Conservation (phyloP, 2,888 invertebrate species). For the Dichetophora obliterata region DNA sequence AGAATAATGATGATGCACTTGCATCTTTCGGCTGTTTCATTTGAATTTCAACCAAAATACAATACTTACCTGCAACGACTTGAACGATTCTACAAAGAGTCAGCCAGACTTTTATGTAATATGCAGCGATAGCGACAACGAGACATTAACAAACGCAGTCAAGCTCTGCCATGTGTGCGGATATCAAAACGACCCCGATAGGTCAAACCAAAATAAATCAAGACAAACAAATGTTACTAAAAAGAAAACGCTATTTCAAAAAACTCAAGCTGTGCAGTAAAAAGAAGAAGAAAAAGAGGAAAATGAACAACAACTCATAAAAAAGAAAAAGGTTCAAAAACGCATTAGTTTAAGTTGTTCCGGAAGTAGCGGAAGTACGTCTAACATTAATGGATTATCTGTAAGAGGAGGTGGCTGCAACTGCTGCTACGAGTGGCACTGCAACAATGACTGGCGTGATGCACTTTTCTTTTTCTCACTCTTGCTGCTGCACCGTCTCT, state of each 20-base stretch:
- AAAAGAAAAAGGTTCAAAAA: constrained; percentile 18
- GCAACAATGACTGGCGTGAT: neutral
- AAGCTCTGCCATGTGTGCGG: neutral
- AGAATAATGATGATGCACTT: neutral
- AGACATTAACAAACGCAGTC: neutral
- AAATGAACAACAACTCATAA: neutral
- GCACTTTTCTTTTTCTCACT: constrained; percentile 1
- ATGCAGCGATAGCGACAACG: neutral
- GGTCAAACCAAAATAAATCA: neutral
- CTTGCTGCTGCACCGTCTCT: neutral
- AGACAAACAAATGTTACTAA: neutral
- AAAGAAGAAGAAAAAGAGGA: too few relatives aligned
- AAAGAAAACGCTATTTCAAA: neutral
- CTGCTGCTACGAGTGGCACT: neutral
- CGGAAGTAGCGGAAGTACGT: constrained; percentile 51
- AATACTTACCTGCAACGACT: neutral
- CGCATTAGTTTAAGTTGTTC: constrained; percentile 46
- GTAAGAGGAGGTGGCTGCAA: neutral
- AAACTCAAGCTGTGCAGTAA: neutral
- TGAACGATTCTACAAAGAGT: neutral
- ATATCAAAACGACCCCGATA: neutral
- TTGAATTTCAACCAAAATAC: neutral
- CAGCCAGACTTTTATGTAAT: neutral
- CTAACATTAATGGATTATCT: constrained; percentile 22
- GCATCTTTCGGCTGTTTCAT: neutral